These are phyloP conservation scores for Empis stercorea DNA, from an alignment of 2,888 invertebrate genomes.

Conservation along the genomic window DNA sequence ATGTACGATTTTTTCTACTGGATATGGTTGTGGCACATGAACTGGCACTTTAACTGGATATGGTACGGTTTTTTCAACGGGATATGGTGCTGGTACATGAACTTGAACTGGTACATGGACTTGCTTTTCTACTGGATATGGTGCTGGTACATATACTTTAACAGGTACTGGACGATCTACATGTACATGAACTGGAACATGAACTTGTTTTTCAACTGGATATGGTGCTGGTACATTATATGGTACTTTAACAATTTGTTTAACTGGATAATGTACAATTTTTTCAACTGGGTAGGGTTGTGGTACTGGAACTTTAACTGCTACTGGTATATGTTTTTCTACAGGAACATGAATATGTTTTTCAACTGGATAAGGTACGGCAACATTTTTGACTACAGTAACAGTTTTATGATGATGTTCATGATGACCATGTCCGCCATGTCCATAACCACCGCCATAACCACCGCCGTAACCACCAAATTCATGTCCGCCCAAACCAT, in stretches of 20 bases:
- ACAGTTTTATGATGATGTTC: conserved; percentile 46
- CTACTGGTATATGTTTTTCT: conserved; percentile 55
- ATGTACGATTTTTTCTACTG: conserved; percentile 55
- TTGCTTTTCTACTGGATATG: conserved; percentile 56
- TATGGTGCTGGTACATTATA: conserved; percentile 65
- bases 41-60: conserved; percentile 60
- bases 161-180: conserved; percentile 68
- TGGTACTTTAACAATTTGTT: conserved; percentile 67
- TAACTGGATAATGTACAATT: conserved; percentile 55
- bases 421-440: conserved; percentile 17
- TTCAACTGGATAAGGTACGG: conserved; percentile 56
- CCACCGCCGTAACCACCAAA: conserved; percentile 21
- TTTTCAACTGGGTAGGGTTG: conserved; percentile 44
- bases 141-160: conserved; percentile 48
- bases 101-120: conserved; percentile 61
- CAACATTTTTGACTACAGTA: conserved; percentile 61
- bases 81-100: conserved; percentile 62
- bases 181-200: conserved; percentile 58
- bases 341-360: conserved; percentile 48
- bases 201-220: conserved; percentile 65
- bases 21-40: conserved; percentile 56
- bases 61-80: conserved; percentile 50
- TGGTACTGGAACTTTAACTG: conserved; percentile 47
- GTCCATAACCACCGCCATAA: conserved; percentile 20
- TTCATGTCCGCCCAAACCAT: conserved; percentile 33